Percentiles rank a stretch among this genome's conserved stretches.
phyloP scores from a whole-genome alignment of 53 echinoderm and acorn worm genomes.

The Astropecten irregularis region DNA sequence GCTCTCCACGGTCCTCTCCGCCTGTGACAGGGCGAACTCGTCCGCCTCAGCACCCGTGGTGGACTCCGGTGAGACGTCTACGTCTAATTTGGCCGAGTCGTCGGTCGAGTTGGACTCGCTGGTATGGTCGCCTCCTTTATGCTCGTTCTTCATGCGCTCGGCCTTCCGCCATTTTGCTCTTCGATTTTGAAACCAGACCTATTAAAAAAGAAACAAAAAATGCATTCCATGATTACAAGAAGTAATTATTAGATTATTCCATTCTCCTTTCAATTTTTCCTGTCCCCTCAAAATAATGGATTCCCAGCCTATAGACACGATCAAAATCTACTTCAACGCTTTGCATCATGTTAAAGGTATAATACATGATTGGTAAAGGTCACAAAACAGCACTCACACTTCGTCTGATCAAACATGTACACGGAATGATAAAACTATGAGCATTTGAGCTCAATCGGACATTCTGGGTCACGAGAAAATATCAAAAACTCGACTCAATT shows the following conservation, averaged over 20 bases:
- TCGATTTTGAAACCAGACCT: slow-evolving; percentile 99
- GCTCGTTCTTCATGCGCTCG: slow-evolving; percentile 86
- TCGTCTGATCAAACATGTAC: no score
- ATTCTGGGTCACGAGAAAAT: no score
- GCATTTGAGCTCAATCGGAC: no score
- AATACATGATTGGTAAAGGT: no score
- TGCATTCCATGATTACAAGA: neutral
- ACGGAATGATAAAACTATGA: no score
- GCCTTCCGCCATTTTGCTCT: slow-evolving; percentile 97
- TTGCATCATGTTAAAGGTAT: no score
- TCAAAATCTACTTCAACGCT: neutral
- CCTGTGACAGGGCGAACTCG: neutral
- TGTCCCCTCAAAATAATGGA: no score
- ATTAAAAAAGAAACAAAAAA: neutral
- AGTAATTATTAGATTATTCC: neutral
- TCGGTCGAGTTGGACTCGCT: slow-evolving; percentile 52
- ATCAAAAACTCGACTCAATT: no score
- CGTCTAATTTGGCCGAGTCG: slow-evolving; percentile 34
- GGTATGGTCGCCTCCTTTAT: slow-evolving; percentile 10
- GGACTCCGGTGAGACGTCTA: slow-evolving; percentile 46
- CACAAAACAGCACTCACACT: no score
- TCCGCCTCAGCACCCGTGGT: slow-evolving; percentile 19
- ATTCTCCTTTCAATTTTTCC: neutral
- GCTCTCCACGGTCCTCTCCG: slow-evolving; percentile 11
- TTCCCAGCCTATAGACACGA: neutral